Percentiles rank a stretch among this genome's conserved stretches.
These are phyloP conservation scores for Stenurella melanura DNA, from an alignment of 2,888 invertebrate genomes.

Conservation along the genomic window DNA sequence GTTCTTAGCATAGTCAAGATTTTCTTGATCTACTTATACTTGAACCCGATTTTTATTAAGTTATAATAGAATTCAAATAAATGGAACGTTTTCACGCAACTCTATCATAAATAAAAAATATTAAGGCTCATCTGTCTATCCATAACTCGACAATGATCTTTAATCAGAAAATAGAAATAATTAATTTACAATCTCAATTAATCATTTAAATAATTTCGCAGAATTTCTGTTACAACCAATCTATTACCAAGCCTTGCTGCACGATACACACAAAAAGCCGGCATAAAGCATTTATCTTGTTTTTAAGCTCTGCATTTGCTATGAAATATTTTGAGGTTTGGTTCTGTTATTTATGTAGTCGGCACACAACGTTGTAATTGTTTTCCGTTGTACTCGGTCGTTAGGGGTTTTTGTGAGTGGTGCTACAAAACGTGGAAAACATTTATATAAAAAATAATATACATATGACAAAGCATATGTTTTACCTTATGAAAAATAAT, in stretches of 20 bases:
- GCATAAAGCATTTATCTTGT: slow-evolving; percentile 36
- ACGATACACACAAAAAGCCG: slow-evolving; percentile 34
- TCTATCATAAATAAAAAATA: too few relatives aligned
- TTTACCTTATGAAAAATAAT: slow-evolving; percentile 23
- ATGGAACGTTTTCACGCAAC: background rate
- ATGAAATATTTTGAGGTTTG: slow-evolving; percentile 42
- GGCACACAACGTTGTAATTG: slow-evolving; percentile 43
- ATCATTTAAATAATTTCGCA: slow-evolving; percentile 26
- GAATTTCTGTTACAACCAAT: slow-evolving; percentile 11
- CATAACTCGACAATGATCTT: background rate
- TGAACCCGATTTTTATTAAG: too few relatives aligned
- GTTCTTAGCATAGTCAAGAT: too few relatives aligned
- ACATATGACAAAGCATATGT: slow-evolving; percentile 19
- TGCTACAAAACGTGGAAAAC: slow-evolving; percentile 16
- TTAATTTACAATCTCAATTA: slow-evolving; percentile 17
- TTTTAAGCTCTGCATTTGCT: slow-evolving; percentile 41
- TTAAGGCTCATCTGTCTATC: too few relatives aligned
- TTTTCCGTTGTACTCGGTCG: slow-evolving; percentile 41
- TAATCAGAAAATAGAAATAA: slow-evolving; percentile 8
- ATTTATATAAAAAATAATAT: slow-evolving; percentile 33
- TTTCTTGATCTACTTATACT: too few relatives aligned
- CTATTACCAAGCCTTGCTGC: slow-evolving; percentile 20
- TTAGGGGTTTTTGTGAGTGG: slow-evolving; percentile 34
- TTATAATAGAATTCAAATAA: background rate
- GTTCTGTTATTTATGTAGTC: slow-evolving; percentile 47